Conservation (phyloP, 2,797 vertebrate species). For the Falco novaeseelandiae region DNA sequence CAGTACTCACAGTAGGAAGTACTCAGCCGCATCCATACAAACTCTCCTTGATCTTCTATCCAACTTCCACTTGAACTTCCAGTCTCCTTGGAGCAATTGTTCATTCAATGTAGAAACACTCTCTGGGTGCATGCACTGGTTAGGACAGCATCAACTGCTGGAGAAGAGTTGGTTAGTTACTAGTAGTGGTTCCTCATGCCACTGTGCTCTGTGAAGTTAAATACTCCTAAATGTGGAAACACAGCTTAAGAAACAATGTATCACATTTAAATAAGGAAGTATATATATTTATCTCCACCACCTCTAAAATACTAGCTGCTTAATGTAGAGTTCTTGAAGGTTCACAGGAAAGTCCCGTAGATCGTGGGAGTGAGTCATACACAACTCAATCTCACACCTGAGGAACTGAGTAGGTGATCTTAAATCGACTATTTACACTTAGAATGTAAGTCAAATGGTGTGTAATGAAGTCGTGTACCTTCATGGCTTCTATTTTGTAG, state of each 20-base stretch:
- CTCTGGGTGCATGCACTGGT: background rate
- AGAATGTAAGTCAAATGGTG: background rate
- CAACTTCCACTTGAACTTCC: background rate
- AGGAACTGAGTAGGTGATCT: background rate
- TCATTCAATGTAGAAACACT: background rate
- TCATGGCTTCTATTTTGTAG: background rate
- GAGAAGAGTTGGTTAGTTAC: background rate
- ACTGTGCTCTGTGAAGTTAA: background rate
- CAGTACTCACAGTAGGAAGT: background rate
- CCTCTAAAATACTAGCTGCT: background rate
- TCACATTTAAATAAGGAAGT: background rate
- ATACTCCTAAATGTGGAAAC: background rate
- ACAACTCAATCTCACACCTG: background rate
- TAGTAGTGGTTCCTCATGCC: background rate
- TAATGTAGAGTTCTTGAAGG: background rate
- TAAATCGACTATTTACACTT: background rate
- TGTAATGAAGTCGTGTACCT: background rate
- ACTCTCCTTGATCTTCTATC: background rate
- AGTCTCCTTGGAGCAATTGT: background rate
- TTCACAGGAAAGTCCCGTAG: background rate
- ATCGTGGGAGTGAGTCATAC: background rate
- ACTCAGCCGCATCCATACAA: background rate
- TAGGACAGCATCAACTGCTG: background rate
- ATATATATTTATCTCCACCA: background rate
- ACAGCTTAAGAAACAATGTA: background rate